These are phyloP conservation scores for Montipora foliosa DNA, from an alignment of 64 coral and sea anemone genomes.

Conservation along the genomic window DNA sequence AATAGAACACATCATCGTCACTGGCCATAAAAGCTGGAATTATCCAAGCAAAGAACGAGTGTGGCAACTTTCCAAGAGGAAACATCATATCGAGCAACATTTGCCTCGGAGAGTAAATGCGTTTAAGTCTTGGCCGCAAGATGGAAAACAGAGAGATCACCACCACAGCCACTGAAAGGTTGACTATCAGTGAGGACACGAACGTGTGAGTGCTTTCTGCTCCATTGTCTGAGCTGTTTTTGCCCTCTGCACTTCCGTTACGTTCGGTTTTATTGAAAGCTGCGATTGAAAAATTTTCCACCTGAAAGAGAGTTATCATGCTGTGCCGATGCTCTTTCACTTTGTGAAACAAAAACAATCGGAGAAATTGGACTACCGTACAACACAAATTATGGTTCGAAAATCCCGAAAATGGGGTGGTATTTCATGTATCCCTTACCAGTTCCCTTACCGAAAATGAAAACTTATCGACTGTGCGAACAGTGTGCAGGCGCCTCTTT, in stretches of 20 bases:
- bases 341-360: neutral
- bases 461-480: neutral
- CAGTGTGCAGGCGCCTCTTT: neutral
- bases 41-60: conserved; percentile 70
- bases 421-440: too few relatives aligned
- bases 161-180: conserved; percentile 42
- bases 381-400: neutral
- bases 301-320: neutral
- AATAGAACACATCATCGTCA: conserved; percentile 72
- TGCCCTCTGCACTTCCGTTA: neutral
- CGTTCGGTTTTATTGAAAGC: neutral
- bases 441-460: too few relatives aligned
- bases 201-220: conserved; percentile 54
- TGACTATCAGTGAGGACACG: conserved; percentile 45
- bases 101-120: conserved; percentile 61
- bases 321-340: neutral
- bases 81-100: conserved; percentile 59
- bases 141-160: conserved; percentile 39
- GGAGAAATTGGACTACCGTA: neutral
- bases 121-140: conserved; percentile 56
- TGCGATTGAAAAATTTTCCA: neutral
- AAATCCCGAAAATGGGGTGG: too few relatives aligned
- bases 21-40: conserved; percentile 62
- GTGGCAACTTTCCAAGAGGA: conserved; percentile 45
- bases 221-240: conserved; percentile 9